These are phyloP conservation scores for Neolamprologus caudopunctatus DNA, from an alignment of 2,113 vertebrate species.

Conservation along the genomic window DNA sequence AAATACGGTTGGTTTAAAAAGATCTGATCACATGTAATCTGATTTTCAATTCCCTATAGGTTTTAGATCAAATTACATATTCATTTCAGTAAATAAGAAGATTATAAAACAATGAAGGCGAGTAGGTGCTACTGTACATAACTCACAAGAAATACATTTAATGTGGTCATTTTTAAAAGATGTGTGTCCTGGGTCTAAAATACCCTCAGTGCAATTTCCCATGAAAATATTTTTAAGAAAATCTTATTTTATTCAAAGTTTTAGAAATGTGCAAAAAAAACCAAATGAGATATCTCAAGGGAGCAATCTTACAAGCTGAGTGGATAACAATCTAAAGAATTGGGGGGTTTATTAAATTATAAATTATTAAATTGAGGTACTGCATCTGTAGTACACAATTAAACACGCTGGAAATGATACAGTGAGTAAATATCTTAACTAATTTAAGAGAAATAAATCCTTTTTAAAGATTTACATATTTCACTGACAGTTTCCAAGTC, in stretches of 20 bases:
- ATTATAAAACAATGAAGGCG: background rate
- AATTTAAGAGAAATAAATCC: background rate
- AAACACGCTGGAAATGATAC: background rate
- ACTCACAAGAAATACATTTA: background rate
- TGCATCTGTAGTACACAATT: background rate
- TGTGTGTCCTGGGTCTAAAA: background rate
- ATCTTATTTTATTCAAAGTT: background rate
- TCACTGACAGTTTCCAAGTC: background rate
- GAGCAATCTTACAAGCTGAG: background rate
- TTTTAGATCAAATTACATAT: constrained; percentile 5
- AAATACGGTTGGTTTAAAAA: background rate
- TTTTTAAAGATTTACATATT: background rate
- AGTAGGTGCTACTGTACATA: background rate
- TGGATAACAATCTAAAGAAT: background rate
- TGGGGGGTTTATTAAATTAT: background rate
- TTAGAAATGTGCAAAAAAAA: background rate
- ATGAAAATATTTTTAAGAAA: background rate
- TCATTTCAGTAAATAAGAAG: background rate
- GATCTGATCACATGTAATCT: background rate
- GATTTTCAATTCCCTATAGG: background rate
- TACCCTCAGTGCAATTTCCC: background rate
- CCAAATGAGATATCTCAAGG: background rate
- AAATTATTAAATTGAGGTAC: background rate
- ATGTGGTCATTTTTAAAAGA: background rate
- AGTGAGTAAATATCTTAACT: background rate